phyloP scores from a whole-genome alignment of 2,888 invertebrate genomes.

The Orchestes rusci region DNA sequence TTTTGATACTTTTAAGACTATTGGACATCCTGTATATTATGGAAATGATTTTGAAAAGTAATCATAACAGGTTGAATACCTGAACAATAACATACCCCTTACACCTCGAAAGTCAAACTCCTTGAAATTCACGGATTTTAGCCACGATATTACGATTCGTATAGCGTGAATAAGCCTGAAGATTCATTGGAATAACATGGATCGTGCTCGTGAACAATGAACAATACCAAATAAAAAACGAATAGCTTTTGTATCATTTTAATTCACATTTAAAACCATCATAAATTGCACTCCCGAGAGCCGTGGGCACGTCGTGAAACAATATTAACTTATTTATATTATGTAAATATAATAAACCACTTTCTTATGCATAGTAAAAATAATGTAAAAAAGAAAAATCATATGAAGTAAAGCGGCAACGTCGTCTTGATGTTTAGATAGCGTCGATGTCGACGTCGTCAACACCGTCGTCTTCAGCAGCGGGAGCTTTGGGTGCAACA shows the following conservation, averaged over 20 bases:
- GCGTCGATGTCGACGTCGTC: conserved; percentile 90
- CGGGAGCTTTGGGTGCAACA: conserved; percentile 36
- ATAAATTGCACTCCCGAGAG: conserved; percentile 33
- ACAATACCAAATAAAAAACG: too few relatives aligned
- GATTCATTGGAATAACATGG: too few relatives aligned
- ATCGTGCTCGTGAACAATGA: too few relatives aligned
- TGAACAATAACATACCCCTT: too few relatives aligned
- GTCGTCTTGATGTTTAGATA: conserved; percentile 53
- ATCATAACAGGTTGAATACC: too few relatives aligned
- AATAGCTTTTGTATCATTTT: conserved; percentile 18
- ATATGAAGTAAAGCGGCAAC: conserved; percentile 7
- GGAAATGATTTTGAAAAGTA: too few relatives aligned
- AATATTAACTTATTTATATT: conserved; percentile 25
- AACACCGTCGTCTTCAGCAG: conserved; percentile 56
- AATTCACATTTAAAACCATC: conserved; percentile 36
- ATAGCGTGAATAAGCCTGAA: too few relatives aligned
- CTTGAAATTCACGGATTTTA: too few relatives aligned
- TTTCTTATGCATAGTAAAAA: conserved; percentile 22
- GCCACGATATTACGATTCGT: too few relatives aligned
- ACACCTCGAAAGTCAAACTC: too few relatives aligned
- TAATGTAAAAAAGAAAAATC: conserved; percentile 24
- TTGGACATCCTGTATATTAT: too few relatives aligned
- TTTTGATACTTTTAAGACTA: too few relatives aligned
- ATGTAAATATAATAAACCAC: conserved; percentile 26
- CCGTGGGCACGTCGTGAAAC: conserved; percentile 4